Conservation (phyloP, 2,888 invertebrate genomes). For the Epirrhoe alternata region DNA sequence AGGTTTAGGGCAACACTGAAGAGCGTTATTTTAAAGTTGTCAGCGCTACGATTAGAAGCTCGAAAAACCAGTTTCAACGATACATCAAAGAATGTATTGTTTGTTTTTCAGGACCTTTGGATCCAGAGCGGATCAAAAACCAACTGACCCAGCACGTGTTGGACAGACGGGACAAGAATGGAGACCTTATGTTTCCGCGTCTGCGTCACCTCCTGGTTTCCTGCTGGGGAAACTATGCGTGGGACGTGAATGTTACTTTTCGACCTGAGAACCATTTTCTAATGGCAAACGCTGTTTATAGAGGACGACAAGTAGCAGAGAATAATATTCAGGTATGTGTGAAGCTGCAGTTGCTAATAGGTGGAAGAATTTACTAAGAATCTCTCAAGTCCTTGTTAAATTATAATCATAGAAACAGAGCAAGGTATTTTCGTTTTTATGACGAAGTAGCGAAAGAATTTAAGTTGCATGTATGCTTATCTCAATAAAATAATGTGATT, state of each 20-base stretch:
- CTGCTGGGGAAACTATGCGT: conserved; percentile 92
- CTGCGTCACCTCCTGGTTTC: conserved; percentile 88
- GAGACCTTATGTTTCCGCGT: conserved; percentile 87
- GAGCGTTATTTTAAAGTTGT: too few species aligned
- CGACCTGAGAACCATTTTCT: conserved; percentile 89
- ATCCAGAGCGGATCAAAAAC: conserved; percentile 82
- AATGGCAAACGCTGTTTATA: conserved; percentile 86
- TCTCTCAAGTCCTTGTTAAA: too few species aligned
- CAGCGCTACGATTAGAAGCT: too few species aligned
- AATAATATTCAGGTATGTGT: conserved; percentile 89
- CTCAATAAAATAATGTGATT: background rate
- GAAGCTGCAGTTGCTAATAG: background rate
- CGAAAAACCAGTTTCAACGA: too few species aligned
- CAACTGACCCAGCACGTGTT: conserved; percentile 78
- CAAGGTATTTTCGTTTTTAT: too few species aligned
- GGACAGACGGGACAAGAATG: conserved; percentile 84
- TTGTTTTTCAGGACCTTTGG: conserved; percentile 65
- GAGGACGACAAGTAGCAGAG: conserved; percentile 89
- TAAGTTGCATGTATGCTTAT: too few species aligned
- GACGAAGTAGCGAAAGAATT: too few species aligned
- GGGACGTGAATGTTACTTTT: conserved; percentile 86
- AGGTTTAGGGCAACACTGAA: too few species aligned
- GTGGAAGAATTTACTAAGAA: too few species aligned
- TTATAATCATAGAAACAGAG: background rate
- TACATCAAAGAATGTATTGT: background rate